phyloP scores from a whole-genome alignment of 2,888 invertebrate species.

The Harpagoxenus sublaevis region DNA sequence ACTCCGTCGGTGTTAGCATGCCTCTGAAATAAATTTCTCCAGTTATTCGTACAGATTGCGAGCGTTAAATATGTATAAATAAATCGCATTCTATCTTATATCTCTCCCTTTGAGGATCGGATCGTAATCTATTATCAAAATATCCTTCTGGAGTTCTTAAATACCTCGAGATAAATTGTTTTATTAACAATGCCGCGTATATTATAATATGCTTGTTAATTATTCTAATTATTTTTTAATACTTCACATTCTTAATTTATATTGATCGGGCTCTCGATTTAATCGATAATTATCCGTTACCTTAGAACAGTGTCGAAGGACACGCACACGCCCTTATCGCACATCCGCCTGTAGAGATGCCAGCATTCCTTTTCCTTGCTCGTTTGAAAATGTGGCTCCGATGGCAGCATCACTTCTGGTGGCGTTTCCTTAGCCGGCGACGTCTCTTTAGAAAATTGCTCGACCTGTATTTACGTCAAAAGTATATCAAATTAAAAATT shows the following conservation, averaged over 20 bases:
- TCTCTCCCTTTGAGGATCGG: neutral
- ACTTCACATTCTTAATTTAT: neutral
- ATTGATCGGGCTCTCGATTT: neutral
- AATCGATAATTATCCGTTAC: constrained; percentile 72
- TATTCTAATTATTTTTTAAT: neutral
- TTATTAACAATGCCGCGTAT: neutral
- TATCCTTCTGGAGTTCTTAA: neutral
- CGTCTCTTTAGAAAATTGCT: constrained; percentile 42
- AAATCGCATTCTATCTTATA: neutral
- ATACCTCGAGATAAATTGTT: neutral
- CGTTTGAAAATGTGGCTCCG: constrained; percentile 87
- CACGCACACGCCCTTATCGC: constrained; percentile 89
- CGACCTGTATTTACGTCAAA: constrained; percentile 44
- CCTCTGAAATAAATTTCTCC: constrained; percentile 86
- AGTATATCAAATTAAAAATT: constrained; percentile 13
- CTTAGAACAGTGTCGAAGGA: constrained; percentile 90
- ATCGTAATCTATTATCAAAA: neutral
- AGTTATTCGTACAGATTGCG: neutral
- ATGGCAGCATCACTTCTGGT: constrained; percentile 59
- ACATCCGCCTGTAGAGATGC: constrained; percentile 90
- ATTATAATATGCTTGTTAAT: neutral
- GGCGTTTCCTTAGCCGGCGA: constrained; percentile 51
- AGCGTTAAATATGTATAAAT: constrained; percentile 13
- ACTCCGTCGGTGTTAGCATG: constrained; percentile 91
- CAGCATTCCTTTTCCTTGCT: constrained; percentile 90